Evolutionary conservation across 2,888 invertebrate species (phyloP), one percentile per base, ranked within the genome.

Genomic region (Ditula angustiorana): DNA sequence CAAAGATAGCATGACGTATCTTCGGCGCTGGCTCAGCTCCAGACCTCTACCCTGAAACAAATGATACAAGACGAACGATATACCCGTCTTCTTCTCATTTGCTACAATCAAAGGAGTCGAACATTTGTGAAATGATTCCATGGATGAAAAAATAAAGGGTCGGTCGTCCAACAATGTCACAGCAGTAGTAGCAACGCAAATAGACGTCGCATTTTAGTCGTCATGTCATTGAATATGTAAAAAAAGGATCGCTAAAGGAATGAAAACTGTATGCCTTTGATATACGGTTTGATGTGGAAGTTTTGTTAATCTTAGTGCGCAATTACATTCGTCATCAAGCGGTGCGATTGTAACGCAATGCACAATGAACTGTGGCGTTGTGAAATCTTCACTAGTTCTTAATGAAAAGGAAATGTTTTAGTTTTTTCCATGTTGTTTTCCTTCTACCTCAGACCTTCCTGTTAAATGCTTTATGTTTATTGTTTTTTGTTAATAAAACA

Each of bases 151-250:
- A 28, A 28, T 23, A 19, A 30, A 28, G 80, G 81, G 55, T 75
- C 66, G 63, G 56, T 64, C 70, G 68, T 67, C 70, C 72, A 74
- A 73, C 76, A 80, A 78, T 82, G 80, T 81, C 80, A 79, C 75
- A 72, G 67, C 65, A 71, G 78, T 80, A 82, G 80, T 77, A 61
- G 71, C 74, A 73, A 80, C 82, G 78, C 79, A 82, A 82, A 84
- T 82, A 82, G 79, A 80, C 75, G 73, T 30, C 75, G 71, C 72
- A 76, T 77, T 73, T 77, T 72, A 71, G 71, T 67, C 75, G 71
- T 76, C 74, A 75, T 81, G 76, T 76, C 80, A 82, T 75, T 80
- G 76, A 76, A 58, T 33, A 58, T 44, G 33, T 35, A 7, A 10
- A 16, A 19, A 49, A 26, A 26, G 16, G 24, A 8, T 35, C 41